Base-by-base conservation (phyloP, 2,797 vertebrate genomes). In the Ispidina lecontei region DNA sequence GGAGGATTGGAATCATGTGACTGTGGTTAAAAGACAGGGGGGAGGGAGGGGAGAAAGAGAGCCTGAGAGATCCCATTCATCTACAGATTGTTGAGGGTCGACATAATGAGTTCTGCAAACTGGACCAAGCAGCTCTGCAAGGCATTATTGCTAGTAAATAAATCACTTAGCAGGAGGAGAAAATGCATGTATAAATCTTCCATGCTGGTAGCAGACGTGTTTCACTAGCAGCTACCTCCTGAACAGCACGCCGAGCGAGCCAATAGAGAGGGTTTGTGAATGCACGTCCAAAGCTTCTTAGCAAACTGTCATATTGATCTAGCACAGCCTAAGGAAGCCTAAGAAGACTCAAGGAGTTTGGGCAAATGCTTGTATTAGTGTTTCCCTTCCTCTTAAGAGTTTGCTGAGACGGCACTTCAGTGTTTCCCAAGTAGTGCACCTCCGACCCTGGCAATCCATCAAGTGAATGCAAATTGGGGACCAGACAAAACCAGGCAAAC, bases 381-480 rank as follows among this genome's bases (percentile, higher is more conserved):
- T 97, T 97, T 97, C 93, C 84, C 94, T 96, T 96, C 97, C 97
- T 98, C 97, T 98, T 97, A 97, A 98, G 97, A 97, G 97, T 97
- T 96, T 97, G 97, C 98, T 96, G 97, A 98, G 97, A 96, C 94
- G 94, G 97, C 98, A 98, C 98, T 98, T 97, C 96, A 98, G 97
- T 93, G 96, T 96, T 98, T 98, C 98, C 97, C 97, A 93, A 98
- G 97, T 95, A 97, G 97, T 96, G 96, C 97, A 98, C 97, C 97
- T 97, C 97, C 97, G 98, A 98, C 98, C 98, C 97, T 96, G 95
- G 97, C 97, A 97, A 98, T 98, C 98, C 97, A 98, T 97, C 96
- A 94, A 96, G 97, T 97, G 97, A 97, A 98, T 98, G 96, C 97
- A 97, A 98, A 98, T 97, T 94, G 97, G 15, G 82, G 94, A 93